A percentile compares a stretch with the other conserved stretches of the same genome.
phyloP scores from a whole-genome alignment of 2,113 vertebrate species.

The Scolopax mira region DNA sequence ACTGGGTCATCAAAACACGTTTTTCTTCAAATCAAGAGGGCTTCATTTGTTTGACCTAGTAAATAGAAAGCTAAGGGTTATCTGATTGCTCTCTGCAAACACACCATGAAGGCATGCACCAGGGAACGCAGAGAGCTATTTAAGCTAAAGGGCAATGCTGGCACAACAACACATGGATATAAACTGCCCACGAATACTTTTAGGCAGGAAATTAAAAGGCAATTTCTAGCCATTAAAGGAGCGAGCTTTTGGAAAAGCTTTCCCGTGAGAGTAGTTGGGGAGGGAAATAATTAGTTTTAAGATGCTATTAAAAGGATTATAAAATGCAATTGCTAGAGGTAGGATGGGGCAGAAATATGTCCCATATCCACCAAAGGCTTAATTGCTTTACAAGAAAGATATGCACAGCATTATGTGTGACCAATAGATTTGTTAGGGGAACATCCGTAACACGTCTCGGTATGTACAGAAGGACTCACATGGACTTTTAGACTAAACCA shows the following conservation, averaged over 20 bases:
- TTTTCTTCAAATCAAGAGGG: neutral
- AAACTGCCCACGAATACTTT: neutral
- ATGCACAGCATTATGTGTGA: neutral
- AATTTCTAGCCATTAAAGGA: conserved; percentile 14
- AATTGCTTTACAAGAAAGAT: neutral
- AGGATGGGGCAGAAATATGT: neutral
- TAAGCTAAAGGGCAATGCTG: conserved; percentile 23
- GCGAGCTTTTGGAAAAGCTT: conserved; percentile 14
- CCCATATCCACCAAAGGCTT: neutral
- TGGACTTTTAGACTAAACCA: neutral
- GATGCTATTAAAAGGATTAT: conserved; percentile 1
- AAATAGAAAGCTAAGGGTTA: neutral
- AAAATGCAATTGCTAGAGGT: neutral
- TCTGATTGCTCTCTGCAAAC: neutral
- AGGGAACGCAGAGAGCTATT: neutral
- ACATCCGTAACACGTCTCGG: neutral
- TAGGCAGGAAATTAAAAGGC: conserved; percentile 41
- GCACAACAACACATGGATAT: neutral
- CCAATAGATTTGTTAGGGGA: neutral
- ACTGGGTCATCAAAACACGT: neutral
- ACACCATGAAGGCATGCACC: neutral
- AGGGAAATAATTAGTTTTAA: conserved; percentile 15
- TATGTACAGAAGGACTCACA: neutral
- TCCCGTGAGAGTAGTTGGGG: neutral
- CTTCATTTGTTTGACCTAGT: neutral